Base-by-base conservation (phyloP, 2,113 vertebrate species). In the Lepus americanus region DNA sequence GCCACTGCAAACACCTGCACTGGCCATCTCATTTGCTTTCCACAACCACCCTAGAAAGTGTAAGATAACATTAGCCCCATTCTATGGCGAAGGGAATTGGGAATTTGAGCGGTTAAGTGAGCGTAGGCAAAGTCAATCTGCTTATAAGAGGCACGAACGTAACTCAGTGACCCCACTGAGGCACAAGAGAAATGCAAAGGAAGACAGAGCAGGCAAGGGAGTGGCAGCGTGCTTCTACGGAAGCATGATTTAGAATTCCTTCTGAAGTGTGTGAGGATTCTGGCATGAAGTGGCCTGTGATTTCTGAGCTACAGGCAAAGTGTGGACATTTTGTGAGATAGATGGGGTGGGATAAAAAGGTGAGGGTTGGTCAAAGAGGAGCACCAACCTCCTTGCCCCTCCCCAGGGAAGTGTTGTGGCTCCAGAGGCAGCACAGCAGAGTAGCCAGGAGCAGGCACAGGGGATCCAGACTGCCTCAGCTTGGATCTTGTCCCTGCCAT, bases 141-240 rank as follows among this genome's bases (percentile, higher is more conserved):
- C 51, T 39, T 13, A 1, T 9, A 51, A 55, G n/a, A 76, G n/a
- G 78, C 31, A 74, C 17, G 69, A 78, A 20, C 39, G 12, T 36
- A 33, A 5, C 25, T 19, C 0, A 27, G 3, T 13, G 0, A 12
- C 8, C 17, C 11, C 27, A 13, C 20, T 0, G 27, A 17, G 9
- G 23, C 19, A 5, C 0, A 33, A 5, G 63, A 33, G 36, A 19
- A 66, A 69, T 0, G 4, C 31, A 51, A 36, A 72, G 31, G n/a
- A 64, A 44, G 33, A 9, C 49, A 0, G 8, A 6, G 55, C 7
- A 78, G 84, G 20, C 8, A 29, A 81, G 13, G 22, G 22, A 39
- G 9, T 7, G 9, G 39, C 19, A 6, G 16, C 9, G 19, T 89
- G 36, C 66, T 79, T 49, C 89, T 25, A 13, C 89, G 29, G 36